Evolutionary conservation across 2,888 invertebrate species (phyloP), one percentile per base, ranked within the genome.

Genomic region (Steromphala cineraria): DNA sequence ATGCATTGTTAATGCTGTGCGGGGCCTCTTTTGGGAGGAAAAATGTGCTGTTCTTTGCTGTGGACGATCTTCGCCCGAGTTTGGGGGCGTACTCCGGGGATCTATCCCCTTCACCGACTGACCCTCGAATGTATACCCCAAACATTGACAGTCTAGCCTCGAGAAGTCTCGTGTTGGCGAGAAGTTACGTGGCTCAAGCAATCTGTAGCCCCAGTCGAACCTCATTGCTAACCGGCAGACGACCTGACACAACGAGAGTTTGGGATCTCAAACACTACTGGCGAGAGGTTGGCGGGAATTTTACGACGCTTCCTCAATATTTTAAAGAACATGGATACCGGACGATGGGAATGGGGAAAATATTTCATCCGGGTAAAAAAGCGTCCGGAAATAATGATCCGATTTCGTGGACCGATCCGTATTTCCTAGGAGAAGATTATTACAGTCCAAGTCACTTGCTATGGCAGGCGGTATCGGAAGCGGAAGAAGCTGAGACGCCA

Each of bases 401-500:
- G 0, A 56, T 86, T n/a, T 89, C 89, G 2, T 89, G 89, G 89
- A 83, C 87, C 2, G 78, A 85, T 53, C 83, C 86, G 0, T 88
- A 88, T 71, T 89, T 80, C 75, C 84, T 84, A 36, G 79, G 52
- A 15, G 81, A 80, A 1, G 56, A 81, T 62, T 31, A 28, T 5
- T 53, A n/a, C 53, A 53, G 53, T 13, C 7, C 7, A 2, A 75
- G 19, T 21, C 46, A 52, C 21, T 3, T 24, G 24, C 24, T 40
- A 3, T 75, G 75, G 75, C n/a, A 46, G 15, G 75, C 75, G 10
- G 52, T 75, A 15, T 19, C 75, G 81, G 79, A 17, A 87, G 89
- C 80, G 83, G 94, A 82, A 85, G 89, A 84, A 88, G 90, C 19
- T 92, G 93, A 79, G 96, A 97, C 7, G 97, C 95, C 91, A 21